phyloP scores from a whole-genome alignment of 2,797 vertebrate species.

The Myripristis murdjan region DNA sequence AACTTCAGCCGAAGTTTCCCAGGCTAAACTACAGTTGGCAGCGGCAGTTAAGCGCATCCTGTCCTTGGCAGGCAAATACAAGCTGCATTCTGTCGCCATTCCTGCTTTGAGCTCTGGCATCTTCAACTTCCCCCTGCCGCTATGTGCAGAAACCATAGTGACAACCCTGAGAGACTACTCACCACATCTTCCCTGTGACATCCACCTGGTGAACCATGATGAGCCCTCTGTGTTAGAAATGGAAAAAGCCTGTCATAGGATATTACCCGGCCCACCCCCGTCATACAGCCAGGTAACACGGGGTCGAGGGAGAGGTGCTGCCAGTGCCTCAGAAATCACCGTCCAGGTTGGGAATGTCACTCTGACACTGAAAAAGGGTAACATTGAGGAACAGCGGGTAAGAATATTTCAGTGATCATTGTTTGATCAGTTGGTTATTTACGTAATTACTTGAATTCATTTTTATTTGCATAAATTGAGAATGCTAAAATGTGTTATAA shows the following conservation, averaged over 20 bases:
- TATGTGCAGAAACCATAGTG: conserved; percentile 87
- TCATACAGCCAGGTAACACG: conserved; percentile 16
- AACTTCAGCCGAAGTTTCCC: fast-evolving
- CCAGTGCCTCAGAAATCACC: fast-evolving
- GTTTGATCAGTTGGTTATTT: not conserved
- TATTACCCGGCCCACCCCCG: not conserved
- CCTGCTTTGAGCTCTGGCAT: conserved; percentile 94
- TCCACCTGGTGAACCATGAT: conserved; percentile 87
- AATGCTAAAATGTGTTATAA: too few species aligned
- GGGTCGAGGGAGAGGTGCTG: not conserved
- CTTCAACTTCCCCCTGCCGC: conserved; percentile 86
- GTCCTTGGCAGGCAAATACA: fast-evolving
- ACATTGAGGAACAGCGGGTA: conserved; percentile 85
- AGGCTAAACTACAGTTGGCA: not conserved
- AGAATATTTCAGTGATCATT: not conserved
- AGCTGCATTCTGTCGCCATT: conserved; percentile 87
- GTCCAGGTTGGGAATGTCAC: conserved; percentile 44
- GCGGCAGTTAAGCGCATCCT: conserved; percentile 76
- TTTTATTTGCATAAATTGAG: not conserved
- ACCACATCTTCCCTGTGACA: fast-evolving
- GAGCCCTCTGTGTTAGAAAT: conserved; percentile 86
- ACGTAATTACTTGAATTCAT: not conserved
- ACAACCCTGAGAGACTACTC: conserved; percentile 52
- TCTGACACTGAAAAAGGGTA: conserved; percentile 72
- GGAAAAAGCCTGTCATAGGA: conserved; percentile 71